These are phyloP conservation scores for Gari tellinella DNA, from an alignment of 2,888 invertebrate species.

Conservation along the genomic window DNA sequence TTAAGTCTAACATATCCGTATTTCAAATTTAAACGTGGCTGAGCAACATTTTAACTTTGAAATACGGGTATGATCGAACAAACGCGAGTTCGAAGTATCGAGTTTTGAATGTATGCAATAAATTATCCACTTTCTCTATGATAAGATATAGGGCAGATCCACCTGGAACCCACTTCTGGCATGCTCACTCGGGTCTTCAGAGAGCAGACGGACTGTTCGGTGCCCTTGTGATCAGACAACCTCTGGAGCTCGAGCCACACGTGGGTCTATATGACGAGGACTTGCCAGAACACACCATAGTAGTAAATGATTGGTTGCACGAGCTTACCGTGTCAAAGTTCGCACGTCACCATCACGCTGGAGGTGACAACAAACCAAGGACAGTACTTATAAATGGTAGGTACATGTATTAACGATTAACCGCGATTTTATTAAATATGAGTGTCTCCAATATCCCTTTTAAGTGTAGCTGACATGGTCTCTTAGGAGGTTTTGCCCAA, in stretches of 20 bases:
- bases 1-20: no score
- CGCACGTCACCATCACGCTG: conserved; percentile 92
- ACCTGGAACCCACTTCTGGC: conserved; percentile 79
- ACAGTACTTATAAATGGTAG: conserved; percentile 92
- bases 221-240: conserved; percentile 69
- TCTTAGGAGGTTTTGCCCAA: no score
- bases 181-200: conserved; percentile 77
- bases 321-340: conserved; percentile 90
- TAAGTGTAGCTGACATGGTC: no score
- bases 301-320: conserved; percentile 94
- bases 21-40: no score
- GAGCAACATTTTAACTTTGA: no score
- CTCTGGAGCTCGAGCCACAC: conserved; percentile 94
- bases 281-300: conserved; percentile 93
- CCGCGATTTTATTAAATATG: no score
- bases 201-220: conserved; percentile 76
- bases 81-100: no score
- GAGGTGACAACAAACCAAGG: conserved; percentile 93
- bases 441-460: no score
- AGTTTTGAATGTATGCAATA: no score
- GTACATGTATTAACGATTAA: neutral
- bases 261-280: conserved; percentile 95
- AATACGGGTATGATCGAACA: no score
- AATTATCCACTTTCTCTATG: no score
- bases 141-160: conserved; percentile 72